These are phyloP conservation scores for Nematostella vectensis DNA, from an alignment of 92 coral and sea anemone genomes.

Conservation along the genomic window DNA sequence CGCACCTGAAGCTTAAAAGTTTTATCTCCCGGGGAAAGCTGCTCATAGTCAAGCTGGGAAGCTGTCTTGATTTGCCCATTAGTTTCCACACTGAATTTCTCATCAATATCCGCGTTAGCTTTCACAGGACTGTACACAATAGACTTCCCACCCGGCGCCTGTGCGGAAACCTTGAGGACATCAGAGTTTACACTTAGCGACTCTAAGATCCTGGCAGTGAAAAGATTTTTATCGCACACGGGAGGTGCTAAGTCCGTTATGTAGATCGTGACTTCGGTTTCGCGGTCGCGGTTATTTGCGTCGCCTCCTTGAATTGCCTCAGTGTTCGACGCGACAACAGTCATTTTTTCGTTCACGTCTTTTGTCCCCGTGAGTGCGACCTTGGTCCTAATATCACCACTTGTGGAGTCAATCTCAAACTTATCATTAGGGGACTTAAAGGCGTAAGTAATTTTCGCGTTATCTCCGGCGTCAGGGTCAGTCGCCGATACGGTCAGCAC, in stretches of 20 bases:
- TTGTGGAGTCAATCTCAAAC: constrained; percentile 15
- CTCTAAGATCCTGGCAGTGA: constrained; percentile 36
- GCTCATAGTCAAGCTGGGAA: constrained; percentile 60
- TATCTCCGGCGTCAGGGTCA: constrained; percentile 49
- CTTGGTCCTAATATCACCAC: constrained; percentile 27
- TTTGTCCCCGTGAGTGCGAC: constrained; percentile 4
- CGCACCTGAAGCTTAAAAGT: constrained; percentile 61
- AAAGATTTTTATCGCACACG: constrained; percentile 15
- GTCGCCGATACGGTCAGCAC: constrained; percentile 70
- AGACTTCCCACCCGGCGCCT: constrained; percentile 11
- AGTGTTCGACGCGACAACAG: constrained; percentile 55
- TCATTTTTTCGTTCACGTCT: constrained; percentile 30
- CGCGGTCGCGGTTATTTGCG: constrained; percentile 18
- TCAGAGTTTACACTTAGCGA: constrained; percentile 9
- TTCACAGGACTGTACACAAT: constrained; percentile 61
- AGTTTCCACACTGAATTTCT: constrained; percentile 58
- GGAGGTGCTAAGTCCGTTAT: constrained; percentile 52
- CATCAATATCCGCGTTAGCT: constrained; percentile 44
- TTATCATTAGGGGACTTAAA: constrained; percentile 28
- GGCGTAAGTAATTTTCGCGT: constrained; percentile 38
- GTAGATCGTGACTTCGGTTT: constrained; percentile 59
- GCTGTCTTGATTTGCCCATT: constrained; percentile 61
- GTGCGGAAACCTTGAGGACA: constrained; percentile 37
- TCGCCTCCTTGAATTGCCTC: constrained; percentile 39
- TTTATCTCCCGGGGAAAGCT: constrained; percentile 17